These are phyloP conservation scores for Sitophilus oryzae DNA, from an alignment of 1,140 invertebrate genomes.

Conservation along the genomic window DNA sequence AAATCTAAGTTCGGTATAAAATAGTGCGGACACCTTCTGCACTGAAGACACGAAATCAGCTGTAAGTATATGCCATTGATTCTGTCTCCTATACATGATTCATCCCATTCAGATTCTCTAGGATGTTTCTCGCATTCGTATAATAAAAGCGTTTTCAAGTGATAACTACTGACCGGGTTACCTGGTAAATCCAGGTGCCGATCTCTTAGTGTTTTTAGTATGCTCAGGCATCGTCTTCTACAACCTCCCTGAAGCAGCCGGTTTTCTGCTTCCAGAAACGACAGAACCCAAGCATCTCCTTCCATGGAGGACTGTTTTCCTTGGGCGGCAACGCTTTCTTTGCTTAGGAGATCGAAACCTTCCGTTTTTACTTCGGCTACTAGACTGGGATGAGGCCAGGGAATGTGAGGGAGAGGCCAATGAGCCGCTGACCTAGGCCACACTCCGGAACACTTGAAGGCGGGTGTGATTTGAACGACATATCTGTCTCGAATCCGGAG, in stretches of 20 bases:
- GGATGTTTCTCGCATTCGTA: constrained; percentile 96
- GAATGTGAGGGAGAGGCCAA: constrained; percentile 84
- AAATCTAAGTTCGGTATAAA: constrained; percentile 84
- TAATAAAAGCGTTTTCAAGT: constrained; percentile 82
- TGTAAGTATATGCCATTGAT: constrained; percentile 95
- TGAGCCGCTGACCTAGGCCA: constrained; percentile 91
- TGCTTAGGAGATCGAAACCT: constrained; percentile 87
- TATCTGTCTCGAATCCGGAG: constrained; percentile 84
- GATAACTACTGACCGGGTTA: constrained; percentile 80
- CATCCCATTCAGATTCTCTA: constrained; percentile 86
- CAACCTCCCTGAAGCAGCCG: constrained; percentile 73
- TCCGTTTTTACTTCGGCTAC: constrained; percentile 90
- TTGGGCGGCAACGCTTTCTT: constrained; percentile 71
- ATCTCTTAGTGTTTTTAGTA: constrained; percentile 84
- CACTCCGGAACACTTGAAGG: constrained; percentile 87
- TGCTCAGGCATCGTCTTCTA: constrained; percentile 73
- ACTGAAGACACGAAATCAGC: constrained; percentile 90
- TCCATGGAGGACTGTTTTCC: constrained; percentile 90
- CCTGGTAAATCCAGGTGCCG: constrained; percentile 83
- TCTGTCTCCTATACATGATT: constrained; percentile 79
- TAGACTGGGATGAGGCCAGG: constrained; percentile 85
- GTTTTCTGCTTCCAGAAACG: constrained; percentile 84
- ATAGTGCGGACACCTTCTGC: constrained; percentile 86
- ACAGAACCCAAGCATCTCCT: constrained; percentile 91
- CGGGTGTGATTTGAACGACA: constrained; percentile 89